Percentiles rank a stretch among this genome's conserved stretches.
Conservation (phyloP, 2,797 vertebrate species). For the Pygocentrus nattereri region DNA sequence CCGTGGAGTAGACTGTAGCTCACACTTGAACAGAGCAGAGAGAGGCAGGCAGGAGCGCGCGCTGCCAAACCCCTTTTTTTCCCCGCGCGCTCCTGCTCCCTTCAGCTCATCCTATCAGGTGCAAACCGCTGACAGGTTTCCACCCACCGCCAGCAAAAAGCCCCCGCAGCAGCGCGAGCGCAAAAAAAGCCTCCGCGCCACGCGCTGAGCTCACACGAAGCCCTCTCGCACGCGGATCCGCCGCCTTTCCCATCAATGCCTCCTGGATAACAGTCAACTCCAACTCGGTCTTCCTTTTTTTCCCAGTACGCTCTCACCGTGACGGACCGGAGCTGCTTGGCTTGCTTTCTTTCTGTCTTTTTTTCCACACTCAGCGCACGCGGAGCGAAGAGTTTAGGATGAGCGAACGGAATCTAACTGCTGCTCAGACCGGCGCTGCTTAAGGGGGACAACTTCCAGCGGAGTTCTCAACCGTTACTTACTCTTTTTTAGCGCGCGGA, state of each 20-base stretch:
- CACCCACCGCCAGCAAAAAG: constrained; percentile 84
- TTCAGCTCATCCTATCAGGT: constrained; percentile 86
- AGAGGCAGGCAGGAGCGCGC: not conserved
- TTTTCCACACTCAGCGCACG: constrained; percentile 38
- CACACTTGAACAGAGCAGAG: not conserved
- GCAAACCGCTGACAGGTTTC: constrained; percentile 87
- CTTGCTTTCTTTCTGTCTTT: not conserved
- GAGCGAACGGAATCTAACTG: constrained; percentile 73
- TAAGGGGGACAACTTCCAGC: constrained; percentile 54
- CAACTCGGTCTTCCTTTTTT: not conserved
- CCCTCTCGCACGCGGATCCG: constrained; percentile 18
- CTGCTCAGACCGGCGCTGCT: constrained; percentile 62
- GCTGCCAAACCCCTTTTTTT: not conserved
- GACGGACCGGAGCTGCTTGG: not conserved
- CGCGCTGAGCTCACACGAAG: constrained; percentile 63
- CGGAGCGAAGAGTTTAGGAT: constrained; percentile 70
- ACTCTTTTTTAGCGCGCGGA: not conserved
- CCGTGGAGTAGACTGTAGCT: constrained; percentile 15
- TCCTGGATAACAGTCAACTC: constrained; percentile 46
- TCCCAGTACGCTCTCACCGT: not conserved
- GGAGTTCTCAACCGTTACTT: constrained; percentile 59
- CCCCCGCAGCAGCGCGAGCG: constrained; percentile 78
- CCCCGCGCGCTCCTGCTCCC: constrained; percentile 72
- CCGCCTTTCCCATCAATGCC: constrained; percentile 12
- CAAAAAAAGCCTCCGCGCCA: constrained; percentile 69